phyloP scores from a whole-genome alignment of 2,888 invertebrate species.

The Limnephilus lunatus region DNA sequence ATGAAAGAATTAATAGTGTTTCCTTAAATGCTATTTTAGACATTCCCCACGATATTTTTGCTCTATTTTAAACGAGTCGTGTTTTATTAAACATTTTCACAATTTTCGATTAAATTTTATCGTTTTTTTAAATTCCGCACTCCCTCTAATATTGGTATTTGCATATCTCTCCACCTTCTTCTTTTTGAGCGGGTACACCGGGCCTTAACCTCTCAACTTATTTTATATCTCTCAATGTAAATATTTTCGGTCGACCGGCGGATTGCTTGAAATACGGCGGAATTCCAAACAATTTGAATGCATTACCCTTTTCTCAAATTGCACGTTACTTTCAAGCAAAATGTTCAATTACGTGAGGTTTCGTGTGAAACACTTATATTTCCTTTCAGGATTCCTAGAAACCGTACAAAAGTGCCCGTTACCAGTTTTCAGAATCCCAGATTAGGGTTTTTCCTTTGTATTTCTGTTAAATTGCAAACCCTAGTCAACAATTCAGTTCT shows the following conservation, averaged over 20 bases:
- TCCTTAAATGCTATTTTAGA: no score
- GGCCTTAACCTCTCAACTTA: background rate
- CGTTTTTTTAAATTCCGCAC: no score
- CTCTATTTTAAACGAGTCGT: no score
- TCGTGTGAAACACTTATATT: conserved; percentile 2
- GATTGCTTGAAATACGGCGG: background rate
- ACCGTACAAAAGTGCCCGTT: background rate
- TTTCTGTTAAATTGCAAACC: conserved; percentile 20
- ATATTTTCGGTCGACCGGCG: background rate
- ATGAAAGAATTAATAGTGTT: no score
- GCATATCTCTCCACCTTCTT: no score
- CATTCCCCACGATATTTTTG: no score
- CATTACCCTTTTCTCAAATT: background rate
- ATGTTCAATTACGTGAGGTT: background rate
- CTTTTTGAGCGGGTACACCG: no score
- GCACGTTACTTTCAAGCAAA: background rate
- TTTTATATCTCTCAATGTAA: background rate
- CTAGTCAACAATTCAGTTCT: conserved; percentile 13
- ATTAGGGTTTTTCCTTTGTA: background rate
- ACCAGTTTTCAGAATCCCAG: background rate
- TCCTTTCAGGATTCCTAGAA: background rate
- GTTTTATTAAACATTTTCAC: no score
- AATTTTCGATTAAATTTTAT: no score
- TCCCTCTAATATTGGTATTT: no score
- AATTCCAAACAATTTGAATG: background rate